Evolutionary conservation across 2,888 invertebrate genomes (phyloP), one percentile per base, ranked within the genome.

Genomic region (Amiota mariae): DNA sequence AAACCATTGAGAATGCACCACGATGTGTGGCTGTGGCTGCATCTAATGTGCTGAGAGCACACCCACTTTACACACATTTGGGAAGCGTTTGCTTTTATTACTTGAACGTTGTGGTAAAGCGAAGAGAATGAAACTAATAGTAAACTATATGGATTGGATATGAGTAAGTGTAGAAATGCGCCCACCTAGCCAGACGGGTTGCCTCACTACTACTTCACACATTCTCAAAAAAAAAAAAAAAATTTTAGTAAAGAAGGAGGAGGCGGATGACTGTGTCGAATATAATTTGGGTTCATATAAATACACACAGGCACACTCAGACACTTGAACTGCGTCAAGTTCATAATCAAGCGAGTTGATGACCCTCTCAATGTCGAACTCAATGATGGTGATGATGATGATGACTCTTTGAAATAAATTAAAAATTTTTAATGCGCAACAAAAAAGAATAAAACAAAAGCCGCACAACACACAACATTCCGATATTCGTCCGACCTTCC

Each of bases 341-440:
- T 59, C 57, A 59, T 59, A 59, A 59, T 59, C 57, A 59, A 59
- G 57, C 57, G 57, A 54, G 54, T 20, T 18, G 57, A 59, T 15
- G 15, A 9, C 9, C 18, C 9, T 18, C 57, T 59, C 57, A 59
- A n/a, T 59, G 57, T 59, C 57, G 57, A 51, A 12, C 54, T 51
- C 54, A n/a, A 59, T 59, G 36, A 18, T 18, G 57, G 15, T 57
- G 54, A 10, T 54, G 11, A 9, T 66, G 84, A 80, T 80, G 82
- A 81, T 86, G 84, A 73, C 74, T 61, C 57, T 79, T 74, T 72
- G 71, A 85, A 82, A 81, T 82, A 86, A 85, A 85, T 84, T 84
- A 79, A 79, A 82, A 72, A 82, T 81, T 82, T 81, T 82, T 79
- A 82, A 84, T 85, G 84, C 82, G 78, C 78, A 79, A 77, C 15